Percentiles rank a stretch among this genome's conserved stretches.
Conservation (phyloP, 2,888 invertebrate genomes). For the Eledone cirrhosa region DNA sequence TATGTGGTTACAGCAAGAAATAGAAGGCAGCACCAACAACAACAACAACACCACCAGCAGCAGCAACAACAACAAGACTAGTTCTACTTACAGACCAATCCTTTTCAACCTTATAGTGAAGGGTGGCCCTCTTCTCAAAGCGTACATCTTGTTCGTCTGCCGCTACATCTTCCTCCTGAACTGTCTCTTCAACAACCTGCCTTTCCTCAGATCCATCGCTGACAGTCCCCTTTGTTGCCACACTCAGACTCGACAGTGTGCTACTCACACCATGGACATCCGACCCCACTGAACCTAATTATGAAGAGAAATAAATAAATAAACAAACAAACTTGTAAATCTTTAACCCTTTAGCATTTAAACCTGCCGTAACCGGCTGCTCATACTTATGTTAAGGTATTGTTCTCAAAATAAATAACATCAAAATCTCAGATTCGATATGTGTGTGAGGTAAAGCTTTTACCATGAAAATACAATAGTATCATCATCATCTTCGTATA, state of each 20-base stretch:
- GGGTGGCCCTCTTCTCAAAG: slow-evolving; percentile 46
- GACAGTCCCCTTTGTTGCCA: slow-evolving; percentile 5
- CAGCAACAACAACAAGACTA: neutral
- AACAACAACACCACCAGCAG: neutral
- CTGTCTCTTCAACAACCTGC: slow-evolving; percentile 34
- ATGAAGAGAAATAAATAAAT: too few relatives aligned
- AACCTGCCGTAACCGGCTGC: too few relatives aligned
- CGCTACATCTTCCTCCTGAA: slow-evolving; percentile 36
- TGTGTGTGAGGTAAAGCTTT: too few relatives aligned
- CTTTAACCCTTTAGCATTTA: too few relatives aligned
- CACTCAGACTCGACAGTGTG: neutral
- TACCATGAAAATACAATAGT: too few relatives aligned
- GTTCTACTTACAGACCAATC: slow-evolving; percentile 41
- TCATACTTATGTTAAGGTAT: too few relatives aligned
- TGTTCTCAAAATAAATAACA: too few relatives aligned
- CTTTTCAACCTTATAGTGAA: slow-evolving; percentile 37
- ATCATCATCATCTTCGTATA: too few relatives aligned
- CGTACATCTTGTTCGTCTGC: slow-evolving; percentile 38
- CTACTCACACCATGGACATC: neutral
- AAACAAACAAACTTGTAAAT: too few relatives aligned
- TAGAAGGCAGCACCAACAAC: neutral
- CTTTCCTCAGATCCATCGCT: slow-evolving; percentile 34
- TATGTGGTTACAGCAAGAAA: neutral
- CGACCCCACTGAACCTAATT: too few relatives aligned
- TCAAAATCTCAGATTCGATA: too few relatives aligned